Base-by-base conservation (phyloP, 2,888 invertebrate genomes). In the Lasioglossum villosulum region DNA sequence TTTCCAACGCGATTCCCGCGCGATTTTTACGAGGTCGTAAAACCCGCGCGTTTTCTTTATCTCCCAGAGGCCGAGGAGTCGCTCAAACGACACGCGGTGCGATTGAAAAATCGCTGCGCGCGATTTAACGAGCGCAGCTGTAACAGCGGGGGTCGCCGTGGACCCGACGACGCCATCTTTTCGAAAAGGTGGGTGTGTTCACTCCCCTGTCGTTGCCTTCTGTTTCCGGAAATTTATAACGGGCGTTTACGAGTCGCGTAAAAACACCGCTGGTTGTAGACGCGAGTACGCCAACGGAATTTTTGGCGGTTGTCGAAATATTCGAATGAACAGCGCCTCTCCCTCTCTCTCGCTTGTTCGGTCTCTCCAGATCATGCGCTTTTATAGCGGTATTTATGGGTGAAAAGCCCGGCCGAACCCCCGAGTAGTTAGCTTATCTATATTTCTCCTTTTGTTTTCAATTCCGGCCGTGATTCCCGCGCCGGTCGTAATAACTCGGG, bases 31-130 rank as follows among this genome's bases (percentile, higher is more conserved):
- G 91, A 91, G 84, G 86, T 89, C 91, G 91, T 93, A 93, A 93
- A 92, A 90, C 80, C 80, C 77, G 88, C 90, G 89, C 52, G 52
- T 90, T 93, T 90, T 86, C 90, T 93, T 93, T 93, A 93, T 92
- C 92, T 89, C 88, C 93, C 91, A 87, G 91, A 86, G 90, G 89
- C 89, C 90, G 87, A 80, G 63, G 76, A 79, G 79, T 68, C 84
- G 76, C 59, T 78, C 80, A 74, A 81, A 77, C 81, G 89, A 82
- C 82, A 84, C 78, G 80, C 78, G 78, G 76, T 16, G 66, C 89
- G 90, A 89, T 89, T 89, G 86, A 88, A 88, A 89, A 89, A 84
- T 89, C 82, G 82, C 80, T 85, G 81, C 78, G 83, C 83, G 82
- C 83, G 78, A 88, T 89, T 89, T 89, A 89, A 89, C 86, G 89